Evolutionary conservation across 2,797 vertebrate species (phyloP), one percentile per base, ranked within the genome.

Genomic region (Poeciliopsis turneri): DNA sequence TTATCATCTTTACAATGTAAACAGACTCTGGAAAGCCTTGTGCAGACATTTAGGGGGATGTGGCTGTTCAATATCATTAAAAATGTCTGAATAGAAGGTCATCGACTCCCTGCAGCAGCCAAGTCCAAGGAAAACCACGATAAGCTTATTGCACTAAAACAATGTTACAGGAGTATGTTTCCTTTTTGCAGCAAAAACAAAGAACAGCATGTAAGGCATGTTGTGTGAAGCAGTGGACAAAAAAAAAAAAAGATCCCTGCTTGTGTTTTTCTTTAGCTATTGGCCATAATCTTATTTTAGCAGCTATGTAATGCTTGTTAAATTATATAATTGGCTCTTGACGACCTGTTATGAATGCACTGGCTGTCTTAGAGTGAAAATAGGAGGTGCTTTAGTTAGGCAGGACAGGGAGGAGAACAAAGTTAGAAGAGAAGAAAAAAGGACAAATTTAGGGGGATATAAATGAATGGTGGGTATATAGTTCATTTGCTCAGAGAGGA

Each of bases 261-360:
- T 82, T 84, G 78, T 90, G 86, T 89, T 92, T 86, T 77, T 47
- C 82, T 16, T 57, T 82, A 90, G 84, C 94, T 94, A 80, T 89
- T 81, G 94, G 85, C 86, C 88, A 78, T 97, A 96, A 20, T 95
- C 94, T 88, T 96, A 95, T 93, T 97, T 97, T 92, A 97, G 96
- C 5, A 94, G 85, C 89, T 95, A 95, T 81, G 95, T 96, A 90
- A 97, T 96, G 82, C 85, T 96, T 83, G 33, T 96, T 95, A 87
- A 96, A 97, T 94, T 90, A 95, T 84, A 96, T 95, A 5, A 96
- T 95, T 2, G 96, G 93, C 78, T 74, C 93, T 90, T 96, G 95
- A 88, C 95, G 95, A 66, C 84, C 83, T 39, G 84, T 88, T 80
- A 87, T 93, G 91, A 94, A 93, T 92, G 89, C 84, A 76, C 73